Base-by-base conservation (phyloP, 2,797 vertebrate species). In the Esox masquinongy region DNA sequence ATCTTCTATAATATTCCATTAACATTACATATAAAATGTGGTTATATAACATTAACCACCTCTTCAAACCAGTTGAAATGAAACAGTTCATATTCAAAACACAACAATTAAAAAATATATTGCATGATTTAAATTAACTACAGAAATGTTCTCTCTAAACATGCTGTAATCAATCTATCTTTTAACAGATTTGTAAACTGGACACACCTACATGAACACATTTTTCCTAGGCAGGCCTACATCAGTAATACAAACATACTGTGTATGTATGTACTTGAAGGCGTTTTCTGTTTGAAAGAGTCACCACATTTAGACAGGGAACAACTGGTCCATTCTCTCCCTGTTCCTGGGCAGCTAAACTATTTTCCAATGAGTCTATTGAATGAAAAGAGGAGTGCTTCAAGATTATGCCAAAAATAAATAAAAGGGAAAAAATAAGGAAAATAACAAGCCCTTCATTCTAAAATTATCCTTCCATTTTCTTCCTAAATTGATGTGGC, bases 181-280 rank as follows among this genome's bases (percentile, higher is more conserved):
- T 77, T 83, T 74, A 82, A 24, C 15, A 8, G 56, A 50, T 63
- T 26, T 79, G 78, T 64, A 63, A 73, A 85, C 15, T 68, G 86
- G 85, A 88, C 89, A 92, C 90, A 91, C 92, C 91, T 91, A 83
- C 82, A 87, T 89, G 86, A 91, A 83, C 84, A 86, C 88, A 84
- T 91, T 93, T 93, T 93, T 92, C 91, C 92, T 74, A 84, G 77
- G 80, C 79, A 90, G 89, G 88, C 86, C 89, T 86, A 89, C 88
- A 91, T 90, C 73, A 83, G 87, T 72, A 91, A 83, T 76, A 92
- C 89, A 92, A 92, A 92, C 89, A 89, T 72, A 73, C 88, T 82
- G 83, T 91, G 91, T 90, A 75, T 71, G 84, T 72, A 75, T 71
- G 84, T 72, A 68, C 11, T 66, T 82, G 43, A 84, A 90, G 88